phyloP scores from a whole-genome alignment of 2,888 invertebrate species.

The Meganola albula region DNA sequence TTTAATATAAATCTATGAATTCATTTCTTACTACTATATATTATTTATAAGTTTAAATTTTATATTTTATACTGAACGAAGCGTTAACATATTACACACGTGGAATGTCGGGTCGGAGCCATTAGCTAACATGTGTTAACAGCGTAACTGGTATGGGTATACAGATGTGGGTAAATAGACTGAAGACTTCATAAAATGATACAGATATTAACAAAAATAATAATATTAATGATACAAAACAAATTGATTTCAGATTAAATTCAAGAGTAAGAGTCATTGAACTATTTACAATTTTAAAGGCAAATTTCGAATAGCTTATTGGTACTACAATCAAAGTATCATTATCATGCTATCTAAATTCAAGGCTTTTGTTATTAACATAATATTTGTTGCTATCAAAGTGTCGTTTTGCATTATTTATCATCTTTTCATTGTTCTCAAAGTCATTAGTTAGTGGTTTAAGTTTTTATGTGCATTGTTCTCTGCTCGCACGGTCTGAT shows the following conservation, averaged over 20 bases:
- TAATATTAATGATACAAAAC: too few relatives aligned
- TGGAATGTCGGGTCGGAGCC: constrained; percentile 37
- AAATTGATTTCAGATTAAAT: too few relatives aligned
- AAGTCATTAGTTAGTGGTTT: constrained; percentile 44
- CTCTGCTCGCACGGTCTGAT: constrained; percentile 44
- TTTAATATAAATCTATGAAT: too few relatives aligned
- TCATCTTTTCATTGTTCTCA: constrained; percentile 48
- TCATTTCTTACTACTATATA: too few relatives aligned
- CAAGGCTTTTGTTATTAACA: too few relatives aligned
- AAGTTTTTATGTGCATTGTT: constrained; percentile 54
- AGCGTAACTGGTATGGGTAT: constrained; percentile 41
- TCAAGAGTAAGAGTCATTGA: too few relatives aligned
- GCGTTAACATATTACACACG: constrained; percentile 45
- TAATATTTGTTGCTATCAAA: constrained; percentile 37
- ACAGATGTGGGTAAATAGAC: constrained; percentile 46
- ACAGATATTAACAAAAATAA: too few relatives aligned
- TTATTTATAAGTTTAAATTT: constrained; percentile 15
- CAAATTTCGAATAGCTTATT: too few relatives aligned
- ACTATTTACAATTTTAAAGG: too few relatives aligned
- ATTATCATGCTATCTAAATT: too few relatives aligned
- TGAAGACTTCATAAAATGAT: constrained; percentile 36
- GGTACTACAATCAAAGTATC: too few relatives aligned
- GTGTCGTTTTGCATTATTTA: constrained; percentile 43
- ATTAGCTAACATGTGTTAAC: constrained; percentile 57
- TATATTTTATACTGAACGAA: constrained; percentile 28